Percentiles rank a stretch among this genome's conserved stretches.
Conservation (phyloP, 2,113 vertebrate species). For the Triplophysa rosa region DNA sequence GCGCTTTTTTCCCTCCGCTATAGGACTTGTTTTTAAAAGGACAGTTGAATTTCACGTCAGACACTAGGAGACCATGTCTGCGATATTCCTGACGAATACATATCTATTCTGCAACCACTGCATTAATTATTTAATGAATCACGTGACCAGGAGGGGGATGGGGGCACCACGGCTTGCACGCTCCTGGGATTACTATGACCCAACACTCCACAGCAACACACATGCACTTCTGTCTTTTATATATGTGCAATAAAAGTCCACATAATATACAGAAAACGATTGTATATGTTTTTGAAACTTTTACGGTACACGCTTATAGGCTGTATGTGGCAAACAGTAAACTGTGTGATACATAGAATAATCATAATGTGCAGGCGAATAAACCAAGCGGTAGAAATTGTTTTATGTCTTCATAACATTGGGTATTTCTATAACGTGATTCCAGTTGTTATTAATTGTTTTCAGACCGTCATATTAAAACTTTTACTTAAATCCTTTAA, state of each 20-base stretch:
- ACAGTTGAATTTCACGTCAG: conserved; percentile 97
- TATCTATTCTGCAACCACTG: conserved; percentile 97
- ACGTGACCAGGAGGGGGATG: conserved; percentile 86
- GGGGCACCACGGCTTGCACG: conserved; percentile 77
- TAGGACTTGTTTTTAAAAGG: conserved; percentile 90
- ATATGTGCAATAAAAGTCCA: conserved; percentile 32
- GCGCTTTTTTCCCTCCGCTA: conserved; percentile 76
- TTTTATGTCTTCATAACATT: background rate
- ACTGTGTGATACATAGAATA: background rate
- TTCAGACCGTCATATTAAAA: no score
- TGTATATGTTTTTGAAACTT: background rate
- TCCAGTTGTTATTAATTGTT: background rate
- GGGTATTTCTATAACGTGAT: background rate
- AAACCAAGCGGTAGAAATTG: background rate
- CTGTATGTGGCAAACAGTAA: conserved; percentile 28
- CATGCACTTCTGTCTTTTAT: conserved; percentile 44
- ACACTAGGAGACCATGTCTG: conserved; percentile 86
- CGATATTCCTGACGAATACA: conserved; percentile 96
- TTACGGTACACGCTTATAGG: background rate
- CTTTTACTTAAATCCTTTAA: background rate
- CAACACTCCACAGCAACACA: conserved; percentile 77
- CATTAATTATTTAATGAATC: conserved; percentile 99
- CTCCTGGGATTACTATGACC: conserved; percentile 87
- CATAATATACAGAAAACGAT: conserved; percentile 13
- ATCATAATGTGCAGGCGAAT: background rate